Evolutionary conservation across 2,797 vertebrate species (phyloP).

Genomic region (Tarsius wallacei): DNA sequence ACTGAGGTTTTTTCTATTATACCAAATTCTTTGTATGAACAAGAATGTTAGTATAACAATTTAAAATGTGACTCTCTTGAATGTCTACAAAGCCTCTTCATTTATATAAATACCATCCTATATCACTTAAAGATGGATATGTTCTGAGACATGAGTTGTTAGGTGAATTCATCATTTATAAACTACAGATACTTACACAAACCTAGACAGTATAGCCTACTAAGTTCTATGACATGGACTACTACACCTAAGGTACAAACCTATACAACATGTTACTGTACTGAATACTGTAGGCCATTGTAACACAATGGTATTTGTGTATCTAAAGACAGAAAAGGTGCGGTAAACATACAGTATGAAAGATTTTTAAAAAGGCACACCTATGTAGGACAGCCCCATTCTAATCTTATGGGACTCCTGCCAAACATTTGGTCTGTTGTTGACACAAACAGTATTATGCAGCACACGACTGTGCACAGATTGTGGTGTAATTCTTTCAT

Average conservation of each 20-base stretch:
- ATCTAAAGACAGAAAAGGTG: neutral
- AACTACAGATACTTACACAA: neutral
- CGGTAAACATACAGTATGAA: neutral
- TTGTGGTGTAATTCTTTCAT: neutral
- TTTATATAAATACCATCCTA: neutral
- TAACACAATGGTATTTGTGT: neutral
- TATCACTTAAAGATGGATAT: neutral
- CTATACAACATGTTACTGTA: neutral
- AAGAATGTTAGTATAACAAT: neutral
- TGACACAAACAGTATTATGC: neutral
- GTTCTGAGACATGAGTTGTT: neutral
- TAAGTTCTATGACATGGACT: neutral
- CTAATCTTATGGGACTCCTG: neutral
- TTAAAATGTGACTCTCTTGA: constrained; percentile 27
- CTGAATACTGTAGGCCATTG: neutral
- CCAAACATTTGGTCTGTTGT: neutral
- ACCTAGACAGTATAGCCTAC: neutral
- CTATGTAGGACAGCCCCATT: neutral
- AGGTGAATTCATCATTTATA: neutral
- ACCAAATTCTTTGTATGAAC: neutral
- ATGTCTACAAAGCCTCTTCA: neutral
- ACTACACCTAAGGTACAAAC: neutral
- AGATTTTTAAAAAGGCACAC: neutral
- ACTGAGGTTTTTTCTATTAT: neutral
- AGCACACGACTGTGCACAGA: neutral